Percentiles rank a stretch among this genome's conserved stretches.
phyloP scores from a whole-genome alignment of 1,140 invertebrate species.

The Ceratina australensis region DNA sequence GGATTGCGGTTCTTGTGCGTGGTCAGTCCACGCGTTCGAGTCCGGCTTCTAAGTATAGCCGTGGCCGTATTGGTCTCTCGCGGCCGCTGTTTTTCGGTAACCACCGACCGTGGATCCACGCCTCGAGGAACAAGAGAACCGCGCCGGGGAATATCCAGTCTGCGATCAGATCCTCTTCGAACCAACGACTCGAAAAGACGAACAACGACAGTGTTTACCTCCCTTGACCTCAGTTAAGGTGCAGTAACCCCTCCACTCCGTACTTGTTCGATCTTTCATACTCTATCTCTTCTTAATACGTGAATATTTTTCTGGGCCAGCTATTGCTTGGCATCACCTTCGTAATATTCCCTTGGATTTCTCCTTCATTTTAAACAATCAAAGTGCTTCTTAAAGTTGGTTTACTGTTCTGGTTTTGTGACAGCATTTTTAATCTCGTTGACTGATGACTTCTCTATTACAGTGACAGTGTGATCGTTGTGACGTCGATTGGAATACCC shows the following conservation, averaged over 20 bases:
- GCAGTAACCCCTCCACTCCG: constrained; percentile 32
- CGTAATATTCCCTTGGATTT: no score
- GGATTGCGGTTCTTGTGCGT: constrained; percentile 58
- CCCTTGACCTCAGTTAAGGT: constrained; percentile 51
- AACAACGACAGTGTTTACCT: constrained; percentile 40
- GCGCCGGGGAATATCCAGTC: constrained; percentile 65
- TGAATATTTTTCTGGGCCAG: no score
- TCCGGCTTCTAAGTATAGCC: constrained; percentile 78
- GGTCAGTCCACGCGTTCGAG: constrained; percentile 69
- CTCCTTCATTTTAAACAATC: no score
- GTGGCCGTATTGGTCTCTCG: constrained; percentile 75
- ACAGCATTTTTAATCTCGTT: not conserved
- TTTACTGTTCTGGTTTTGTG: not conserved
- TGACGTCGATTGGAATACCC: not conserved
- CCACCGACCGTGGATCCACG: constrained; percentile 57
- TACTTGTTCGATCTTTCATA: no score
- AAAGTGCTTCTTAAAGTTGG: not conserved
- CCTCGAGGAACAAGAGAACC: constrained; percentile 39
- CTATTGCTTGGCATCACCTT: no score
- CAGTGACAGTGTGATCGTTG: not conserved
- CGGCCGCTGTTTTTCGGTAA: constrained; percentile 59
- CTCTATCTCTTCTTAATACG: no score
- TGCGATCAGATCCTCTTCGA: constrained; percentile 58
- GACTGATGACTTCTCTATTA: not conserved
- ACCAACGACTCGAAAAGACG: constrained; percentile 36